Evolutionary conservation across 2,888 invertebrate species (phyloP), one percentile per base, ranked within the genome.

Genomic region (Drosophila buzzatii): DNA sequence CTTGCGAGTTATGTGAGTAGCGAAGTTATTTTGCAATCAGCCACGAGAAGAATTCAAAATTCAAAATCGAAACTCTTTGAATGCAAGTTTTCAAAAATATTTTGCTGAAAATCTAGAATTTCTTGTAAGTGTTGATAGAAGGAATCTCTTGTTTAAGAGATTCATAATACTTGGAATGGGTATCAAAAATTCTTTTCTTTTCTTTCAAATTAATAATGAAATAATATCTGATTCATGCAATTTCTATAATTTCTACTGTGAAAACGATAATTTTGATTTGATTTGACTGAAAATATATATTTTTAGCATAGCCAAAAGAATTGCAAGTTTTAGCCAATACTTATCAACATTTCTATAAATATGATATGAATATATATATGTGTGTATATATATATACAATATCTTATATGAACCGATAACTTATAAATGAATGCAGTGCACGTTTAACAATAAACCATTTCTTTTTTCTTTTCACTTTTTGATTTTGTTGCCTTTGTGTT

Each of bases 371-470:
- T 55, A 16, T 37, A 52, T 20, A 23, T n/a, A n/a, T 47, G n/a
- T 16, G 31, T 55, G 20, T 35, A 45, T 20, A 6, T 45, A 31
- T 31, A 31, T 55, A 55, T 39, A 35, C 39, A 39, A 42, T 18
- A 56, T 41, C 12, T 53, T 16, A 53, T 53, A 37, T 41, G 55
- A 41, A 62, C 47, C 41, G 63, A 20, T 33, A 49, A 67, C 74
- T 41, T 59, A 45, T 47, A 42, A 33, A 47, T 53, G 60, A 55
- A 35, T 45, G 39, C 44, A 66, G 23, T 59, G 49, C 59, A 41
- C 14, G 59, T 31, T 23, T 49, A 16, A 31, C 27, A 41, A n/a
- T 1, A 14, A 49, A n/a, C 3, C 39, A 31, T 16, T 49, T 52
- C 52, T 23, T 53, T 20, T 51, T 33, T n/a, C 33, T 23, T 20